A percentile compares a stretch with the other conserved stretches of the same genome.
phyloP scores from a whole-genome alignment of 2,113 vertebrate species.

The Hippopotamus amphibius region DNA sequence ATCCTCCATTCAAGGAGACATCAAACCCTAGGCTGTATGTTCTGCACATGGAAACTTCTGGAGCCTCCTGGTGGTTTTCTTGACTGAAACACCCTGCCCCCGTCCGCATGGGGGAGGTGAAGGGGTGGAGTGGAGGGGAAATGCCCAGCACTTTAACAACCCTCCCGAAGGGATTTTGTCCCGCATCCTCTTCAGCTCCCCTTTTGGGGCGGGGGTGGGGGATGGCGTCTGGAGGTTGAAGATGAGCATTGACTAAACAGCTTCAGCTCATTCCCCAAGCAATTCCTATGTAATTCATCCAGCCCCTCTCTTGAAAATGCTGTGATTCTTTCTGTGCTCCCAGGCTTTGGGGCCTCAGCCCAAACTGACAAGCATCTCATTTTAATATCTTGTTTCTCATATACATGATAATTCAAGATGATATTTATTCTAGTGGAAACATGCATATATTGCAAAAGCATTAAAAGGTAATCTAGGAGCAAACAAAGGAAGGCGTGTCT shows the following conservation, averaged over 20 bases:
- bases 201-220: too few relatives aligned
- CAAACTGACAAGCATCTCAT: neutral
- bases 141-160: neutral
- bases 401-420: neutral
- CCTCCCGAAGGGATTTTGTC: too few relatives aligned
- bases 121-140: fast-evolving
- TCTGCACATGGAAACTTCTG: fast-evolving
- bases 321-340: too few relatives aligned
- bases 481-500: neutral
- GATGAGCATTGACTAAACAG: fast-evolving
- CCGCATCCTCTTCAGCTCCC: neutral
- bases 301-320: neutral
- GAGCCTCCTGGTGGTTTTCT: neutral
- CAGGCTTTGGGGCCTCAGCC: neutral
- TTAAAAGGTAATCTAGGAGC: neutral
- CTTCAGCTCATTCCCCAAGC: neutral
- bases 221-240: neutral
- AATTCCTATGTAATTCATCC: fast-evolving
- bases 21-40: fast-evolving
- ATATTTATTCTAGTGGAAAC: neutral
- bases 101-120: fast-evolving
- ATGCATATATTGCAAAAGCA: neutral
- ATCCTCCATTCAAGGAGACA: too few relatives aligned
- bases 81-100: too few relatives aligned
- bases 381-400: neutral